Base-by-base conservation (phyloP, 2,797 vertebrate species). In the Apogon talboti region DNA sequence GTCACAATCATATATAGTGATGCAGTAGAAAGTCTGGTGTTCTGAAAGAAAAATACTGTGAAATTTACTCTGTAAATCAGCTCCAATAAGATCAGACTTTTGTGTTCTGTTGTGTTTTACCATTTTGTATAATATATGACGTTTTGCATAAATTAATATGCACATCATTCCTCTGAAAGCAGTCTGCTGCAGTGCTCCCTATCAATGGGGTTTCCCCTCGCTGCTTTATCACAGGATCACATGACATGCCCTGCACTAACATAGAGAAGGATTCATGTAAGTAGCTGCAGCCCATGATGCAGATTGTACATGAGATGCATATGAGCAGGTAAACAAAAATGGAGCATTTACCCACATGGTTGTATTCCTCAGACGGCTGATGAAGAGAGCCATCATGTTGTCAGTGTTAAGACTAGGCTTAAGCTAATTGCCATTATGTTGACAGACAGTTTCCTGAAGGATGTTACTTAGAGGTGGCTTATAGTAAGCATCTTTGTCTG, bases 121-220 rank as follows among this genome's bases (percentile, higher is more conserved):
- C 6, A 33, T 30, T 30, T 45, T 11, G 3, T 11, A 74, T 66
- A 69, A 76, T 24, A 41, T 18, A 19, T 47, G 21, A 83, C 65
- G 76, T 84, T 83, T 67, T 66, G 60, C 19, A 76, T 24, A 28
- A 65, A 40, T 21, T 19, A 19, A 54, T 49, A 62, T 52, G 53
- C 55, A 40, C 16, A 14, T 45, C 3, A 24, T 35, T 56, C 52
- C 53, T 62, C 12, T 47, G 42, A n/a, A 58, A 37, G 68, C 40
- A 35, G 11, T 40, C 30, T 47, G 61, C 89, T 90, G 91, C 89
- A 88, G 84, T 87, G 83, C 59, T 78, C 78, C 49, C 76, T 65
- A 51, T 83, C 74, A 76, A 45, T 81, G 81, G 87, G 88, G 74
- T 86, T 90, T 75, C 84, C 90, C 86, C 66, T 50, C 45, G 58